Evolutionary conservation across 1,140 invertebrate genomes (phyloP), one percentile per base, ranked within the genome.

Genomic region (Bombus polaris): DNA sequence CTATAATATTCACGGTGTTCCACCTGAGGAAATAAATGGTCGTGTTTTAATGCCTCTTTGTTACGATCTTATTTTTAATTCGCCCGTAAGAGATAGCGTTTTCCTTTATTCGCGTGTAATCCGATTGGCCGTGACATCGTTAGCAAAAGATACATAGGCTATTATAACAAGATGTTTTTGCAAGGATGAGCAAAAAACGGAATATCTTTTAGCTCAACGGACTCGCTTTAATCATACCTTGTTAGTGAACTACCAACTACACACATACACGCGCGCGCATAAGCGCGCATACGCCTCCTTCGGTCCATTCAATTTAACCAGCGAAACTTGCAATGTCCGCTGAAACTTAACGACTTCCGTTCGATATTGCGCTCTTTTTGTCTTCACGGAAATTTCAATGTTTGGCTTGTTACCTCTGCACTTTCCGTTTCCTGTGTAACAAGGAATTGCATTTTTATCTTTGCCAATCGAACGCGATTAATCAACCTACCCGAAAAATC

Each of bases 201-300:
- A 44, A 47, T 32, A 44, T 74, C 32, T 75, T 35, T 75, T 53
- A 42, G 37, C 25, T n/a, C 44, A 13, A 28, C 18, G 25, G n/a
- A 8, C 4, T 35, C 53, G 47, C 22, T 76, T 57, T 57, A 76
- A 76, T 76, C 44, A 28, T 76, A 57, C 74, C 74, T 76, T 76
- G 32, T 57, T 76, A 57, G 74, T n/a, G 74, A 76, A 76, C 47
- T 73, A 73, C 39, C 39, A 72, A 72, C 39, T 47, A 18, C 12
- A 32, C 13, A 73, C 70, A 25, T 62, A 12, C 59, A 10, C 57
- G 18, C 47, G 47, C 5, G 47, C 47, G 47, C 47, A 53, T 53
- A 53, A 53, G 47, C 47, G 47, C 47, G 5, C 25, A 59, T 35
- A 44, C 39, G 25, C n/a, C n/a, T 73, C 32, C 42, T 42, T 32